Evolutionary conservation across 2,888 invertebrate genomes (phyloP).

Genomic region (Strigamia transsilvanica): DNA sequence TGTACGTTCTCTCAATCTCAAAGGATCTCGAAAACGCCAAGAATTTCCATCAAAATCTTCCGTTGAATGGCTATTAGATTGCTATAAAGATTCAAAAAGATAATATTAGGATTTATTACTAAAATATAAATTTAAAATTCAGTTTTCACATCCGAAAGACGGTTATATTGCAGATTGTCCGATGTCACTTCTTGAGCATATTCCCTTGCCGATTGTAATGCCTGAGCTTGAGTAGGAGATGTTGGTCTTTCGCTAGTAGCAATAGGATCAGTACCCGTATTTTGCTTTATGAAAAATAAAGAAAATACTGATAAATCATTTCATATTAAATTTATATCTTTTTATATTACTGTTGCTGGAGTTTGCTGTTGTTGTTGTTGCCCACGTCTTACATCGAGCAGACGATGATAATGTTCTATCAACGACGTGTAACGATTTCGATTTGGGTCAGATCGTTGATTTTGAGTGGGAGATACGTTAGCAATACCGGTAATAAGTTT

Average conservation of each 20-base stretch:
- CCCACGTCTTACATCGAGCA: conserved; percentile 49
- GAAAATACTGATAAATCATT: not conserved
- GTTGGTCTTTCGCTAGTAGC: conserved; percentile 52
- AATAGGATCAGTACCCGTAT: conserved; percentile 52
- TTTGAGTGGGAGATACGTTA: conserved; percentile 64
- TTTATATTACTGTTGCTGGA: not conserved
- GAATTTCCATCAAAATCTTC: conserved; percentile 42
- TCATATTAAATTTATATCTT: not conserved
- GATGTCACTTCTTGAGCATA: conserved; percentile 53
- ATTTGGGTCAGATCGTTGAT: not conserved
- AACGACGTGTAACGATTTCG: conserved; percentile 29
- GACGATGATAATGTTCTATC: conserved; percentile 44
- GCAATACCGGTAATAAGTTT: conserved; percentile 86
- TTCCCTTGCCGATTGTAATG: conserved; percentile 50
- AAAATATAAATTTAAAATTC: not conserved
- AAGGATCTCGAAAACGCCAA: conserved; percentile 53
- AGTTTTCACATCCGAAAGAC: conserved; percentile 23
- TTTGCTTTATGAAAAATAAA: conserved; percentile 26
- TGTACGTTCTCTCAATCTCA: conserved; percentile 22
- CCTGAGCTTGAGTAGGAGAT: conserved; percentile 51
- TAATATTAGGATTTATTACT: not conserved
- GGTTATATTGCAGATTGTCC: conserved; percentile 33
- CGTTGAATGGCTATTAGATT: conserved; percentile 3
- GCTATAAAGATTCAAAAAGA: not conserved
- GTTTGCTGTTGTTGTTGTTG: conserved; percentile 46